Base-by-base conservation (phyloP, 2,797 vertebrate genomes). In the Rhinichthys osculus region DNA sequence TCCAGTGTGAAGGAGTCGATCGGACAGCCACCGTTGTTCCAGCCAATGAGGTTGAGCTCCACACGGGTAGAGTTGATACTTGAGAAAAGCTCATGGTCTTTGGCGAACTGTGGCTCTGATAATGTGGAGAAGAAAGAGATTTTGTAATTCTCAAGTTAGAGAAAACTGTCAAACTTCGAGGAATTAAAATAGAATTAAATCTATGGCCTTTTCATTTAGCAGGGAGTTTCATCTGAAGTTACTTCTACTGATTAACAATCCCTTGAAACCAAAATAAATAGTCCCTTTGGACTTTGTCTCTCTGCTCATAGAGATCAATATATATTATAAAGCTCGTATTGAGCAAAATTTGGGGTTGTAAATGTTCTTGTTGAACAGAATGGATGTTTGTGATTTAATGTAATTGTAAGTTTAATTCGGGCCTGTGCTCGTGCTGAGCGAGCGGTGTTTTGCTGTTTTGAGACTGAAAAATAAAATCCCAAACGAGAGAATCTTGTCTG, bases 21-120 rank as follows among this genome's bases (percentile, higher is more conserved):
- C 10, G 98, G 98, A 89, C 98, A 99, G 90, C 98, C 98, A 0
- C 98, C 98, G 0, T 99, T 99, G 84, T 99, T 99, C 98, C 98
- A 99, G 88, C 98, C 98, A 0, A 97, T 96, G 89, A 99, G 96
- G 93, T 98, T 99, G 87, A 99, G 96, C 81, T 95, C 93, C 87
- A 98, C 98, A 0, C 97, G 94, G 0, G 97, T 98, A 87, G 96
- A 98, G 92, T 99, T 99, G 91, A 99, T 96, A 91, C 97, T 99
- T 93, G 97, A 96, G 74, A 99, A 99, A 85, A 99, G 96, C 87
- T 99, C 98, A 23, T 99, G 98, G 89, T 99, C 98, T 95, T 99
- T 99, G 66, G 97, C 97, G 93, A 99, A 99, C 90, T 99, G 98
- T 7, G 98, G 98, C 85, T 99, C 98, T 99, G 93, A 69, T 50